Percentiles rank a stretch among this genome's conserved stretches.
Evolutionary conservation across 2,113 vertebrate genomes (phyloP).

Genomic region (Clupea harengus): DNA sequence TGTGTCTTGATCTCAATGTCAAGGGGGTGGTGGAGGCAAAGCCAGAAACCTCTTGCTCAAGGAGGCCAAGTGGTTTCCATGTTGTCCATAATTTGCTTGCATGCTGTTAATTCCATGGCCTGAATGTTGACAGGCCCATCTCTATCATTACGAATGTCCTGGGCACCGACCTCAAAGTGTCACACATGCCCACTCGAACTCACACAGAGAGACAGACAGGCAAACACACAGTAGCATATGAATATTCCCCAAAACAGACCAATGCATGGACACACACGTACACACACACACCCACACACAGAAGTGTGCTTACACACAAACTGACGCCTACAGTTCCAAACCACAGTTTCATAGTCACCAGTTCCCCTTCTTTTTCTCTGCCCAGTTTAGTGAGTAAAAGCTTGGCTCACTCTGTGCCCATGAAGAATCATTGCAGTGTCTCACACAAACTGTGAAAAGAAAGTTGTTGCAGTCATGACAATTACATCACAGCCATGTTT

Average conservation of each 20-base stretch:
- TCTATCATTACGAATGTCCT: background rate
- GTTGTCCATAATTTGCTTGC: slow-evolving; percentile 9
- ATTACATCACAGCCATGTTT: background rate
- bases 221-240: background rate
- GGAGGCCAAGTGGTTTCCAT: background rate
- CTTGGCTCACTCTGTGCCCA: background rate
- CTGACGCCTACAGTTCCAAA: background rate
- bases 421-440: background rate
- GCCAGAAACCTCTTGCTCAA: background rate
- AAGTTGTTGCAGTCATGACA: background rate
- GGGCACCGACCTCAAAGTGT: background rate
- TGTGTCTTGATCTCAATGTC: background rate
- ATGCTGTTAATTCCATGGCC: slow-evolving; percentile 1
- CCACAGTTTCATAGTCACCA: slow-evolving; percentile 4
- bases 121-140: background rate
- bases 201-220: background rate
- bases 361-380: background rate
- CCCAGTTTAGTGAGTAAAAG: slow-evolving; percentile 2
- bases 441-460: slow-evolving; percentile 11
- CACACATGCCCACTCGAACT: background rate
- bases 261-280: background rate
- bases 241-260: background rate
- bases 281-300: background rate
- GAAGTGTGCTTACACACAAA: background rate
- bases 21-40: background rate